phyloP scores from a whole-genome alignment of 2,888 invertebrate species.

The Cantharis nigra region DNA sequence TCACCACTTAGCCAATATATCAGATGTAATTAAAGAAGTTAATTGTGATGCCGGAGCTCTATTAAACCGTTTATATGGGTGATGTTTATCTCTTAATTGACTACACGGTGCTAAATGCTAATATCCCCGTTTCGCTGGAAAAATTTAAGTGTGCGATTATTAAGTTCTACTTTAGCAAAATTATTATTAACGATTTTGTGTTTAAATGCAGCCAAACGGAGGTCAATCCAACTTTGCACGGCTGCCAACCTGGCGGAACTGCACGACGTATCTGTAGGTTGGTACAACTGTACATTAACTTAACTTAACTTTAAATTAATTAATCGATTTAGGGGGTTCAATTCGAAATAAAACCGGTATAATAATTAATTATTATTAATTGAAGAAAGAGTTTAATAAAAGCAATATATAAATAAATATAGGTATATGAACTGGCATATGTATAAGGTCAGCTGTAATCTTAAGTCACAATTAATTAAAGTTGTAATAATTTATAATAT shows the following conservation, averaged over 20 bases:
- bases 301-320: background rate
- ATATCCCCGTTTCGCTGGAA: slow-evolving; percentile 22
- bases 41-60: slow-evolving; percentile 15
- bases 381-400: background rate
- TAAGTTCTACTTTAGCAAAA: background rate
- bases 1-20: slow-evolving; percentile 20
- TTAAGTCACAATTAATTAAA: background rate
- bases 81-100: slow-evolving; percentile 39
- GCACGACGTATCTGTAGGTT: background rate
- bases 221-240: background rate
- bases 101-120: slow-evolving; percentile 35
- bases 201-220: background rate
- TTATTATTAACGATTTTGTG: background rate
- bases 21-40: slow-evolving; percentile 24
- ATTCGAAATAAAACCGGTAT: background rate
- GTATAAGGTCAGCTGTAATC: background rate
- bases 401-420: background rate
- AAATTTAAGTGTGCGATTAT: background rate
- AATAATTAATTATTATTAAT: background rate
- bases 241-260: background rate
- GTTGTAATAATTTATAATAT: background rate
- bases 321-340: background rate
- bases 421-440: background rate
- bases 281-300: background rate
- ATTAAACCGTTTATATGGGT: slow-evolving; percentile 20